Conservation (phyloP, 1,140 invertebrate genomes). For the Drosophila ercepeae region DNA sequence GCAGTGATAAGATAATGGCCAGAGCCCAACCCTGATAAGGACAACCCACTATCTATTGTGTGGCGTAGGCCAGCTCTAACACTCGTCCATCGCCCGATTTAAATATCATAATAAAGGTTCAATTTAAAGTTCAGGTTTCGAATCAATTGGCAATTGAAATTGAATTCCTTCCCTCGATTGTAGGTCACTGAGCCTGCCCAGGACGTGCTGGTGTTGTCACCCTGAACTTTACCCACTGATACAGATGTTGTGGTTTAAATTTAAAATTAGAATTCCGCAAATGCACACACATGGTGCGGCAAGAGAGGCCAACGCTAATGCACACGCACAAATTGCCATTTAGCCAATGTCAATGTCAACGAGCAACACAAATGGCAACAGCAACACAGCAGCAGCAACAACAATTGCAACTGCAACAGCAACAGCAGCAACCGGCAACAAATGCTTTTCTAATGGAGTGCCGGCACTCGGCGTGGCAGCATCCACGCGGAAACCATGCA, state of each 20-base stretch:
- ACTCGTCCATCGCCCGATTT: not conserved
- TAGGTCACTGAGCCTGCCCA: slow-evolving; percentile 35
- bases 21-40: slow-evolving; percentile 51
- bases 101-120: not conserved
- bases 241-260: slow-evolving; percentile 53
- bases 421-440: slow-evolving; percentile 36
- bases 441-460: slow-evolving; percentile 75
- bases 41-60: slow-evolving; percentile 1
- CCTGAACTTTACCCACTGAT: slow-evolving; percentile 68
- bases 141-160: slow-evolving; percentile 1
- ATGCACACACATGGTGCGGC: not conserved
- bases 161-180: slow-evolving; percentile 1
- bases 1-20: slow-evolving; percentile 61
- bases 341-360: slow-evolving; percentile 78
- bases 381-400: slow-evolving; percentile 33
- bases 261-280: slow-evolving; percentile 64
- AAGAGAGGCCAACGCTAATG: slow-evolving; percentile 5
- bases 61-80: too few species aligned
- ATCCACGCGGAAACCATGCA: slow-evolving; percentile 73
- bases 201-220: slow-evolving; percentile 47
- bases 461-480: slow-evolving; percentile 33
- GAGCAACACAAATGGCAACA: slow-evolving; percentile 34
- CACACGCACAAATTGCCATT: slow-evolving; percentile 72
- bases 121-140: not conserved
- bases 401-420: slow-evolving; percentile 17